phyloP scores from a whole-genome alignment of 2,888 invertebrate genomes.

The Yponomeuta malinellus region DNA sequence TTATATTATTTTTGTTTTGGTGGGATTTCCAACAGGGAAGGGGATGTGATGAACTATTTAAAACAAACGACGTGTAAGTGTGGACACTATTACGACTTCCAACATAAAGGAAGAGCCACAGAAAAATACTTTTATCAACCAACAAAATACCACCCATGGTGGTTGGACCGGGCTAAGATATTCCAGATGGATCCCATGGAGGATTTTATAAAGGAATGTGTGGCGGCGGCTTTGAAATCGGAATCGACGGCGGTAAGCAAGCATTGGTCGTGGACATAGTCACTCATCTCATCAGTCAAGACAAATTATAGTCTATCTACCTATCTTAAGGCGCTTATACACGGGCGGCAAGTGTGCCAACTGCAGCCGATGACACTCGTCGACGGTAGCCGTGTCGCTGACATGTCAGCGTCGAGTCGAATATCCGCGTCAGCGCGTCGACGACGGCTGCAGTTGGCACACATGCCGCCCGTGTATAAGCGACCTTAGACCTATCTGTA shows the following conservation, averaged over 20 bases:
- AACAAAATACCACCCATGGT: slow-evolving; percentile 38
- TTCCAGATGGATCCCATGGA: slow-evolving; percentile 53
- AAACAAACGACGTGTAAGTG: slow-evolving; percentile 52
- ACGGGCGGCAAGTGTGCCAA: no score
- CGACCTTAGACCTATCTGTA: no score
- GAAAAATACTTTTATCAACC: slow-evolving; percentile 54
- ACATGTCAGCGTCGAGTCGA: no score
- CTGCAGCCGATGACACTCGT: no score
- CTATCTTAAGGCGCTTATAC: no score
- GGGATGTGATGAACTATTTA: slow-evolving; percentile 40
- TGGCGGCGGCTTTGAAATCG: slow-evolving; percentile 44
- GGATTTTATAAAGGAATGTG: slow-evolving; percentile 52
- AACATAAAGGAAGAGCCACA: slow-evolving; percentile 36
- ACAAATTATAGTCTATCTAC: neutral
- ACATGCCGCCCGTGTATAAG: no score
- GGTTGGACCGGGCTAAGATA: slow-evolving; percentile 54
- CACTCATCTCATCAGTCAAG: no score
- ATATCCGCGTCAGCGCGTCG: no score
- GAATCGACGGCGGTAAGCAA: slow-evolving; percentile 38
- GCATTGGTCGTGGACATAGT: neutral
- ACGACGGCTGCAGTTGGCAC: no score
- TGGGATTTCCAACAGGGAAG: slow-evolving; percentile 36
- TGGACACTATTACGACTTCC: slow-evolving; percentile 53
- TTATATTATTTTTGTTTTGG: neutral
- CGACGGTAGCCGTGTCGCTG: no score